Conservation (phyloP, 37 sponge, comb jelly and placozoan genomes). For the Chondrilla cf. caribensis region DNA sequence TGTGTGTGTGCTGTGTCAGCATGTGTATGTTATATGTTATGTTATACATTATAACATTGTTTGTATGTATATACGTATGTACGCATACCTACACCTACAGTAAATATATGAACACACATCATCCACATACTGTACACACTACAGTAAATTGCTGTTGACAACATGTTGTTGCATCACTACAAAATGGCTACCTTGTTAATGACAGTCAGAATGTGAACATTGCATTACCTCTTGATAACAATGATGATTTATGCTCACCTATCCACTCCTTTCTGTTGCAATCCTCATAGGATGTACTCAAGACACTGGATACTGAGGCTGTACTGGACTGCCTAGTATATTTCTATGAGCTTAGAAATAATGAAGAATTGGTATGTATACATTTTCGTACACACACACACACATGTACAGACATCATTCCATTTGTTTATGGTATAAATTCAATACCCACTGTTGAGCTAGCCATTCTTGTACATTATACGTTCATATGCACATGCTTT, state of each 20-base stretch:
- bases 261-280: too few species aligned
- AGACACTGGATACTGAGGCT: slow-evolving; percentile 26
- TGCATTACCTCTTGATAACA: too few species aligned
- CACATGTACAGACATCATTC: too few species aligned
- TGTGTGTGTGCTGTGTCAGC: neutral
- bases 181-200: too few species aligned
- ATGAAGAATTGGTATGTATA: neutral
- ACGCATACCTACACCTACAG: neutral
- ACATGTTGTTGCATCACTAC: too few species aligned
- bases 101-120: neutral
- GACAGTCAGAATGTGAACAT: too few species aligned
- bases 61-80: neutral
- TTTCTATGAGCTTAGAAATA: neutral
- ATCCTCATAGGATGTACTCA: slow-evolving; percentile 9
- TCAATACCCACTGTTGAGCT: neutral
- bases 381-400: neutral
- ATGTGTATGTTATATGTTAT: neutral
- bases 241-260: too few species aligned
- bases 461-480: too few species aligned
- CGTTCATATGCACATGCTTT: too few species aligned
- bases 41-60: neutral
- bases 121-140: neutral
- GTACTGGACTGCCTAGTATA: neutral
- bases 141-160: too few species aligned
- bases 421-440: too few species aligned